These are phyloP conservation scores for Cercopithecus hamlyni DNA, from an alignment of 2,797 vertebrate genomes.

Conservation along the genomic window DNA sequence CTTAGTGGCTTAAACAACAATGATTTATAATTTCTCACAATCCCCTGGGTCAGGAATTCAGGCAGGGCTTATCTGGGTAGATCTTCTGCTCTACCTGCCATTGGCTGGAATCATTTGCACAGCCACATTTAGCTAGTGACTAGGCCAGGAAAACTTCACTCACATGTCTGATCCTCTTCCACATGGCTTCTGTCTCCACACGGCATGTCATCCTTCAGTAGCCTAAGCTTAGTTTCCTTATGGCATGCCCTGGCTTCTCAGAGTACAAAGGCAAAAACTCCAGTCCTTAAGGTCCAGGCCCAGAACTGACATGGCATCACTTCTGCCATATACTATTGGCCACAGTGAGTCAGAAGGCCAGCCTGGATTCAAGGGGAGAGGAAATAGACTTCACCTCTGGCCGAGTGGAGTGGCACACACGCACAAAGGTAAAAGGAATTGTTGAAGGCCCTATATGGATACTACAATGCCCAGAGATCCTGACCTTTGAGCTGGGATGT, in stretches of 20 bases:
- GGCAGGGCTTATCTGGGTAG: neutral
- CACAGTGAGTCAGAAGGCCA: neutral
- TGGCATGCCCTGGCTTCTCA: neutral
- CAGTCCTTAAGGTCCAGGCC: neutral
- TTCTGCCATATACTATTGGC: neutral
- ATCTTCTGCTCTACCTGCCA: neutral
- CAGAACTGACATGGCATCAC: neutral
- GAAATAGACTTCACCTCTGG: neutral
- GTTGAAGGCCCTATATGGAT: neutral
- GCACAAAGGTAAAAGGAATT: neutral
- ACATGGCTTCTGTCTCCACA: neutral
- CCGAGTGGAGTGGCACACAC: neutral
- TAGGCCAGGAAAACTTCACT: neutral
- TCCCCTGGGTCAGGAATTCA: neutral
- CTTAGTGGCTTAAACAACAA: neutral
- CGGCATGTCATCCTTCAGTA: neutral
- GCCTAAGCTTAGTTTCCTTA: neutral
- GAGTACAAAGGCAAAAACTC: neutral
- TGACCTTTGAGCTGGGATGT: neutral
- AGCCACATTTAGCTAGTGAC: neutral
- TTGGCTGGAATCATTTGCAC: neutral
- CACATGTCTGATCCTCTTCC: neutral
- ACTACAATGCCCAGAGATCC: neutral
- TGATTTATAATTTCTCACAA: neutral
- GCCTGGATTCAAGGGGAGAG: neutral